These are phyloP conservation scores for Peribatodes rhomboidaria DNA, from an alignment of 2,888 invertebrate species.

Conservation along the genomic window DNA sequence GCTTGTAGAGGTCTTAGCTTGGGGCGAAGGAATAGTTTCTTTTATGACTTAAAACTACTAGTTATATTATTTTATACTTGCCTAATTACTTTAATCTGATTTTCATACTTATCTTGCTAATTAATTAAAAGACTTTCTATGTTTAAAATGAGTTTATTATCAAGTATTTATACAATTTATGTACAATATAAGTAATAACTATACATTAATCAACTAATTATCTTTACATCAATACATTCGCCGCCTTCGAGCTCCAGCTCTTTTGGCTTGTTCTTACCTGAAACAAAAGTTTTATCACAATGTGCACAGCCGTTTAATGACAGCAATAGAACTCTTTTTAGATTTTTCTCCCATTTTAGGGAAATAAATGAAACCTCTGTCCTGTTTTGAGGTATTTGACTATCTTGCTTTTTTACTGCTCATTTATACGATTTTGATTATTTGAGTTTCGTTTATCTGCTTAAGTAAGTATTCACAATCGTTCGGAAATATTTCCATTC, in stretches of 20 bases:
- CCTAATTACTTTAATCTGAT: background rate
- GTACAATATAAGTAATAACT: background rate
- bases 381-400: too few relatives aligned
- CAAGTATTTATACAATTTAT: conserved; percentile 6
- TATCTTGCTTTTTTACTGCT: too few relatives aligned
- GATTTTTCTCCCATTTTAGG: too few relatives aligned
- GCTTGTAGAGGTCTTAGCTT: too few relatives aligned
- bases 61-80: background rate
- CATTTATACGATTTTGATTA: too few relatives aligned
- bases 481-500: too few relatives aligned
- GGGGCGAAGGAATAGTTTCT: too few relatives aligned
- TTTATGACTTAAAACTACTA: too few relatives aligned
- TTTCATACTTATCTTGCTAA: background rate
- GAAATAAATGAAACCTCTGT: too few relatives aligned
- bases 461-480: too few relatives aligned
- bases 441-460: too few relatives aligned
- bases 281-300: conserved; percentile 47
- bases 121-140: conserved; percentile 21
- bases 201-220: conserved; percentile 58
- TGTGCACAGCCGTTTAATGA: background rate
- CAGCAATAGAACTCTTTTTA: too few relatives aligned
- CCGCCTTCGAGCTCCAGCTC: conserved; percentile 83
- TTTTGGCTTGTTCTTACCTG: conserved; percentile 71
- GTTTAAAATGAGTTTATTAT: conserved; percentile 12
- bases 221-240: conserved; percentile 83